These are phyloP conservation scores for Zophobas morio DNA, from an alignment of 1,140 invertebrate species.

Conservation along the genomic window DNA sequence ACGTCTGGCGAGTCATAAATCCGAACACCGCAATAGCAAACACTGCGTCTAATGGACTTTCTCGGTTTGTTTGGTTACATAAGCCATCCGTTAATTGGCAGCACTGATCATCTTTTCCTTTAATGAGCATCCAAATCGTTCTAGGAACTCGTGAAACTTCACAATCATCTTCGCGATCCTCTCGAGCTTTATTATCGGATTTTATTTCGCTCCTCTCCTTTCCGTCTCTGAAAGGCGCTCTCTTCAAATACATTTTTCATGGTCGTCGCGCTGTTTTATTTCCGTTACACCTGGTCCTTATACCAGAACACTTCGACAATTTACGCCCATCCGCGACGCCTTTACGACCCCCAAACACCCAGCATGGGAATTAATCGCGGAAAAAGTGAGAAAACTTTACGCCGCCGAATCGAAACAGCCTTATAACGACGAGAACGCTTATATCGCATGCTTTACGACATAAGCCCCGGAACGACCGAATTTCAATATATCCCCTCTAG, in stretches of 20 bases:
- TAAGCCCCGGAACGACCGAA: slow-evolving; percentile 35
- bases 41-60: slow-evolving; percentile 13
- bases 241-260: slow-evolving; percentile 35
- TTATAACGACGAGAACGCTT: slow-evolving; percentile 16
- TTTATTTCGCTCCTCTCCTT: slow-evolving; percentile 7
- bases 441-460: slow-evolving; percentile 40
- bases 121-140: slow-evolving; percentile 27
- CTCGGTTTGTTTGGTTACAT: slow-evolving; percentile 25
- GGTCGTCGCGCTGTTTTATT: slow-evolving; percentile 33
- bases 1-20: slow-evolving; percentile 19
- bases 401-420: slow-evolving; percentile 5
- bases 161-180: slow-evolving; percentile 28
- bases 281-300: slow-evolving; percentile 37
- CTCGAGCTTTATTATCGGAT: slow-evolving; percentile 33
- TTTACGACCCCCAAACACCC: slow-evolving; percentile 26
- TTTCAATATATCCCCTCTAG: slow-evolving; percentile 44
- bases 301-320: slow-evolving; percentile 31
- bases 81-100: slow-evolving; percentile 14
- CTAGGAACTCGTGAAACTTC: slow-evolving; percentile 20
- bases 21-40: slow-evolving; percentile 6
- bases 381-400: slow-evolving; percentile 33
- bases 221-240: slow-evolving; percentile 31
- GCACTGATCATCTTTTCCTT: slow-evolving; percentile 26
- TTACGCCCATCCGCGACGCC: slow-evolving; percentile 26
- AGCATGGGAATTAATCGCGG: slow-evolving; percentile 31